phyloP scores from a whole-genome alignment of 2,797 vertebrate genomes.

The Onychomys leucogaster region DNA sequence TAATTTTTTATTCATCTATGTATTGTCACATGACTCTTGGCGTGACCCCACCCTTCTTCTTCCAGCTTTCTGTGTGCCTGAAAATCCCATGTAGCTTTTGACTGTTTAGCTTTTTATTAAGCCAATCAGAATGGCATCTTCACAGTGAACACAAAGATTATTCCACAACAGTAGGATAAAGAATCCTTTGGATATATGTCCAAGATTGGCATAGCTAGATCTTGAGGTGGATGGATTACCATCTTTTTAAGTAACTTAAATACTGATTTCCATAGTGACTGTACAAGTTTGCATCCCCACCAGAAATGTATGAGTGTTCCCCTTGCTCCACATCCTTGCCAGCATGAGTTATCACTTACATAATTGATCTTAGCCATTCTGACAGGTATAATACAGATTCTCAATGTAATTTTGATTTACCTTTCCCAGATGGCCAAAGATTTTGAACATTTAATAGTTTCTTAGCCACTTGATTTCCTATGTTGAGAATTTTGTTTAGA shows the following conservation, averaged over 20 bases:
- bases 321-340: background rate
- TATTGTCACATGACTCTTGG: background rate
- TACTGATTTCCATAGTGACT: background rate
- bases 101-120: background rate
- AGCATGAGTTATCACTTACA: background rate
- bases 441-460: background rate
- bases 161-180: background rate
- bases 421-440: background rate
- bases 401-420: background rate
- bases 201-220: background rate
- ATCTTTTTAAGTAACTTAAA: background rate
- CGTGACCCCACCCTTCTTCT: background rate
- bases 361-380: background rate
- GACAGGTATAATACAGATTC: background rate
- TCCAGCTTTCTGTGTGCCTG: background rate
- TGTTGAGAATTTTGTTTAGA: background rate
- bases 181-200: background rate
- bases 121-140: background rate
- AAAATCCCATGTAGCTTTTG: background rate
- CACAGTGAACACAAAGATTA: background rate
- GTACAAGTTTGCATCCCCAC: background rate
- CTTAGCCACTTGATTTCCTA: background rate
- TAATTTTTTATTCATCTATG: background rate
- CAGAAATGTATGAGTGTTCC: background rate
- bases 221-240: background rate